A percentile compares a stretch with the other conserved stretches of the same genome.
Evolutionary conservation across 37 sponge, comb jelly and placozoan species (phyloP).

Genomic region (Mnemiopsis leidyi): DNA sequence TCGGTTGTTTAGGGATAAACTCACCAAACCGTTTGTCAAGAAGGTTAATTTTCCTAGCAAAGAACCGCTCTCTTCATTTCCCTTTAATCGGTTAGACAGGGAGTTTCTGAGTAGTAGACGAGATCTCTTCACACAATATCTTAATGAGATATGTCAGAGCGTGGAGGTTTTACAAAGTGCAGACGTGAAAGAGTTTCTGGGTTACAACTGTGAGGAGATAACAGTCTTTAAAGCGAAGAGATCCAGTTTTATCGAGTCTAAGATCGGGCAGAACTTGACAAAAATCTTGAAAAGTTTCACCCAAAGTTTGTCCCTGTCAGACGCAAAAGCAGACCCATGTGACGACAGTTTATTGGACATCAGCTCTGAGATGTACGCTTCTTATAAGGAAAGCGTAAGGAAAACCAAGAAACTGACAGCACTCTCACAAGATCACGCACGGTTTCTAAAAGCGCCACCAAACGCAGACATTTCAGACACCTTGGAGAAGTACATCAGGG

Average conservation of each 20-base stretch:
- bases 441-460: conserved; percentile 30
- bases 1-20: neutral
- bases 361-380: conserved; percentile 32
- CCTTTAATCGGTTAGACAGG: conserved; percentile 35
- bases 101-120: conserved; percentile 42
- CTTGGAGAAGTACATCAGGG: neutral
- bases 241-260: conserved; percentile 46
- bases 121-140: conserved; percentile 39
- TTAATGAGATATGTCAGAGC: conserved; percentile 30
- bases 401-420: conserved; percentile 35
- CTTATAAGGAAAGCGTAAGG: conserved; percentile 27
- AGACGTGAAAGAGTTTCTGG: conserved; percentile 33
- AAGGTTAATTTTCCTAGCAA: conserved; percentile 48
- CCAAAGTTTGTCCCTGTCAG: neutral
- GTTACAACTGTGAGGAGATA: neutral
- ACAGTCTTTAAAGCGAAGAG: conserved; percentile 21
- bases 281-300: conserved; percentile 20
- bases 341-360: conserved; percentile 13
- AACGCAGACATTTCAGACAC: conserved; percentile 1
- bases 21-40: neutral
- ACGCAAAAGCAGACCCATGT: neutral
- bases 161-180: neutral
- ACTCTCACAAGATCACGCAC: conserved; percentile 33
- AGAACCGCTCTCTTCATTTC: conserved; percentile 50
- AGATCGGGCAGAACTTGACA: conserved; percentile 30